phyloP scores from a whole-genome alignment of 2,888 invertebrate species.

The Melanophora roralis region DNA sequence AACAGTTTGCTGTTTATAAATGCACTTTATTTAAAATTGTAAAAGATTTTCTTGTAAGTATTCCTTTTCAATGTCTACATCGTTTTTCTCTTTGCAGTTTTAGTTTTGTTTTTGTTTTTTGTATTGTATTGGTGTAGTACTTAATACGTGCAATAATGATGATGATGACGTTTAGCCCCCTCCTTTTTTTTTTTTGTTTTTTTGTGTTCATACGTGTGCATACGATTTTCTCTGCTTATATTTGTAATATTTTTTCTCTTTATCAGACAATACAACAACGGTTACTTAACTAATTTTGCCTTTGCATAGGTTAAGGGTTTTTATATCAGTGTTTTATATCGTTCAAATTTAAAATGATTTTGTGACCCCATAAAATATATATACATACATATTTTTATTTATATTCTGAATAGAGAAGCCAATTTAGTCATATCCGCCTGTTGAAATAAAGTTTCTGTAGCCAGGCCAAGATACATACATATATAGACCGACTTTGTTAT shows the following conservation, averaged over 20 bases:
- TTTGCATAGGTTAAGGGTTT: too few relatives aligned
- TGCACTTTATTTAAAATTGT: conserved; percentile 17
- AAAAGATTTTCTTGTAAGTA: conserved; percentile 34
- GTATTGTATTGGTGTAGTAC: conserved; percentile 22
- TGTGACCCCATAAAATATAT: too few relatives aligned
- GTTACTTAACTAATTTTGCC: background rate
- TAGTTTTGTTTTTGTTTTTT: background rate
- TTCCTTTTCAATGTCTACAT: background rate
- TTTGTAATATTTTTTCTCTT: conserved; percentile 3
- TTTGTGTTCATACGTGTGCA: conserved; percentile 11
- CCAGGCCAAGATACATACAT: too few relatives aligned
- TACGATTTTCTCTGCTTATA: background rate
- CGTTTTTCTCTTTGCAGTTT: background rate
- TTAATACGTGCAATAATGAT: conserved; percentile 24
- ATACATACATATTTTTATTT: too few relatives aligned
- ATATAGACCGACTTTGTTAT: too few relatives aligned
- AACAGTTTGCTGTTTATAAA: background rate
- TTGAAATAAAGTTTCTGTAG: too few relatives aligned
- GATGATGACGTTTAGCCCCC: conserved; percentile 50
- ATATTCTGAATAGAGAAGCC: too few relatives aligned
- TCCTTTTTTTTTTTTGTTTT: conserved; percentile 38
- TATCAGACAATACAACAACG: background rate
- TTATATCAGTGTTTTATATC: too few relatives aligned
- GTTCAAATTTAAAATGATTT: too few relatives aligned
- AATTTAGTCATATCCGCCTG: too few relatives aligned